phyloP scores from a whole-genome alignment of 2,113 vertebrate genomes.

The Turnix velox region DNA sequence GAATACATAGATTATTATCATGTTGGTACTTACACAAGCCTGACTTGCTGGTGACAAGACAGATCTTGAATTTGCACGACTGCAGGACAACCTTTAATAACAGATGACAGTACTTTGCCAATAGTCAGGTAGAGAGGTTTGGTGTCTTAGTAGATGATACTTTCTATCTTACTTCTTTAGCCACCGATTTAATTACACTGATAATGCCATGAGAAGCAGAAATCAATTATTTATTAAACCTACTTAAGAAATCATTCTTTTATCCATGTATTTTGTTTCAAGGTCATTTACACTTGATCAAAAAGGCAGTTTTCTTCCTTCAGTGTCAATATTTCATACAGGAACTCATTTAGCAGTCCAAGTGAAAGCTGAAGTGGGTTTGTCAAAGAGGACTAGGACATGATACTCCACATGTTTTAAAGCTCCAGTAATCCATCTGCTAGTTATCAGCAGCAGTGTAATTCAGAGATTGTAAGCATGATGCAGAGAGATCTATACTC shows the following conservation, averaged over 20 bases:
- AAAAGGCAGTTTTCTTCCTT: slow-evolving; percentile 21
- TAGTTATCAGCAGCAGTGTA: background rate
- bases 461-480: background rate
- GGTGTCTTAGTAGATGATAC: slow-evolving; percentile 50
- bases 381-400: background rate
- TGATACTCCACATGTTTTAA: background rate
- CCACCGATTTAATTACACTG: slow-evolving; percentile 47
- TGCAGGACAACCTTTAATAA: background rate
- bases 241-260: slow-evolving; percentile 4
- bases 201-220: slow-evolving; percentile 29
- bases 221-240: slow-evolving; percentile 51
- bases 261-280: slow-evolving; percentile 50
- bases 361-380: background rate
- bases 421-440: background rate
- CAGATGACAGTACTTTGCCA: slow-evolving; percentile 22
- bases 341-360: background rate
- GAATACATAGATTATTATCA: background rate
- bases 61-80: background rate
- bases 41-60: background rate
- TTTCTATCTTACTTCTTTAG: slow-evolving; percentile 19
- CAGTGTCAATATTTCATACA: slow-evolving; percentile 21
- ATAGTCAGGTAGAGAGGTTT: background rate
- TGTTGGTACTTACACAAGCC: background rate
- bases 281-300: slow-evolving; percentile 44
- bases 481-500: background rate